Base-by-base conservation (phyloP, 92 coral and sea anemone genomes). In the Parazoanthus atlanticus region DNA sequence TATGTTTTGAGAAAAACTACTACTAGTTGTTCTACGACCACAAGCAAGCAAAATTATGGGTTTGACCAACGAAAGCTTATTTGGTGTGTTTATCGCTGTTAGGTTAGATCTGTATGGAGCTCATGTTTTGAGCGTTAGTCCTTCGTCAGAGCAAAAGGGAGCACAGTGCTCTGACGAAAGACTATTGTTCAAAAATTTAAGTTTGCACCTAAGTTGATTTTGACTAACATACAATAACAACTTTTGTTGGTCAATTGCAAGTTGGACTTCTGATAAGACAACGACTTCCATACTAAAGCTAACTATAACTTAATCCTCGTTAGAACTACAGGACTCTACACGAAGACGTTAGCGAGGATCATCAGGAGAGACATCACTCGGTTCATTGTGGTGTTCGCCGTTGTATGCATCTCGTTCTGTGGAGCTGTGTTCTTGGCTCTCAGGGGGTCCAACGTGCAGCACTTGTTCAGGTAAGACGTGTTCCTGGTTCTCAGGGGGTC, bases 321-420 rank as follows among this genome's bases (percentile, higher is more conserved):
- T 74, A 94, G 98, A 85, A 90, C 94, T 15, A 89, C 94, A n/a
- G 95, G 98, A 21, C 76, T 94, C 43, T 94, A 94, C 94, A 93
- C 98, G 2, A 94, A 94, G 69, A 94, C 98, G 0, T 86, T 94
- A 56, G 93, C 94, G 4, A 86, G 93, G 61, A 94, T 94, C 86
- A 89, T 94, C 72, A 88, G 41, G 38, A 66, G 79, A 32, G 98
- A 94, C 78, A 86, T 94, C 32, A 81, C 95, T 16, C 89, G 95
- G 30, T 94, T 94, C 84, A 36, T 94, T 65, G 78, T 82, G 21
- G 92, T 92, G 52, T 94, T 94, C 82, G 95, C 93, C 7, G 94
- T 94, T 23, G 95, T 94, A 29, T 94, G 92, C 85, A 54, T 94
- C 26, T 93, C 98, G 2, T 94, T 94, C 79, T 94, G 95, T 74